Conservation (phyloP, 2,888 invertebrate genomes). For the Auanema freiburgensis region DNA sequence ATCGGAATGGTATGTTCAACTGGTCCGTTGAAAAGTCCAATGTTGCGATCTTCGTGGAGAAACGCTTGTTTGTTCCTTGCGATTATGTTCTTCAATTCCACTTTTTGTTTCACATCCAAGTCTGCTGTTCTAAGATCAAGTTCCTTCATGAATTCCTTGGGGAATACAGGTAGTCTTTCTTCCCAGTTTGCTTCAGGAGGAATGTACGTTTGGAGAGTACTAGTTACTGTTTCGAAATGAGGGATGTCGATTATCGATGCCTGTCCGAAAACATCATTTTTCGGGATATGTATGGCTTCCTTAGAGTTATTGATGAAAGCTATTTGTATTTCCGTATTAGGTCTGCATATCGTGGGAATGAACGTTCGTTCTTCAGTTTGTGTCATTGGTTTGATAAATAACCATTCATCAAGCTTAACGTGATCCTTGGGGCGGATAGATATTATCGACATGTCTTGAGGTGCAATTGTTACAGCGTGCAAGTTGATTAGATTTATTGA, state of each 20-base stretch:
- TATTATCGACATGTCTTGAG: too few species aligned
- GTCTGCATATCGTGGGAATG: not conserved
- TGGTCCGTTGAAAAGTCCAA: conserved; percentile 9
- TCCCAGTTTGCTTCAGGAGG: conserved; percentile 11
- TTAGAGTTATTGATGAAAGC: not conserved
- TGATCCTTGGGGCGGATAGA: too few species aligned
- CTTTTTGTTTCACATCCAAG: not conserved
- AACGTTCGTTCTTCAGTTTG: too few species aligned
- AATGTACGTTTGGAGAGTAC: not conserved
- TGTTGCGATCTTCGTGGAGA: conserved; percentile 6
- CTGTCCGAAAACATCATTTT: too few species aligned
- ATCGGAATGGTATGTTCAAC: conserved; percentile 6
- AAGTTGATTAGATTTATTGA: too few species aligned
- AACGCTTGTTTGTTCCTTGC: not conserved
- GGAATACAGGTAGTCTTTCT: not conserved
- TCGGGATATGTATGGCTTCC: too few species aligned
- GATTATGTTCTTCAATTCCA: not conserved
- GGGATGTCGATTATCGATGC: too few species aligned
- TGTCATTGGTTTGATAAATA: too few species aligned
- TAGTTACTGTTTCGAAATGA: too few species aligned
- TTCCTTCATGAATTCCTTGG: not conserved
- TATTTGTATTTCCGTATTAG: not conserved
- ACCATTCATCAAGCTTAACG: too few species aligned
- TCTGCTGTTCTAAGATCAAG: not conserved
- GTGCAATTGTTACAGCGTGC: too few species aligned